Evolutionary conservation across 2,797 vertebrate genomes (phyloP), one percentile per base, ranked within the genome.

Genomic region (Euthynnus affinis): DNA sequence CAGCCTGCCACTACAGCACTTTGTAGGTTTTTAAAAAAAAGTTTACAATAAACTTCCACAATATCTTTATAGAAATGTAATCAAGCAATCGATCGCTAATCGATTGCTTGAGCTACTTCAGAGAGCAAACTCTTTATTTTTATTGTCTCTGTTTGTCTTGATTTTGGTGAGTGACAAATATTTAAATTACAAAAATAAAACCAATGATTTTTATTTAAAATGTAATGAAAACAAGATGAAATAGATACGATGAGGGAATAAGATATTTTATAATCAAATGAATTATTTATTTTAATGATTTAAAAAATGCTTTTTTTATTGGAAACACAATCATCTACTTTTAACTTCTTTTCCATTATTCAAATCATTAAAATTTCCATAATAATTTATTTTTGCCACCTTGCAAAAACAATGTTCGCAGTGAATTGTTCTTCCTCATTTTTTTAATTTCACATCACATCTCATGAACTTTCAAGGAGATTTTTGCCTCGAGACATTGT

Each of bases 401-500:
- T 25, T 48, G 32, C 20, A 29, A 3, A 32, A 32, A 32, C 6
- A 32, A 32, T 32, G 29, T 32, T 32, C 29, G 6, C 5, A 69
- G 49, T 37, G 37, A 78, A 29, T 53, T 8, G 9, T 65, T 59
- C 55, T 59, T 9, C 74, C 20, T 69, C 29, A 9, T 20, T 68
- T 74, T 74, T 75, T 61, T 72, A 20, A 72, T 89, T 83, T 70
- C 48, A 48, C 60, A 64, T 56, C n/a, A 79, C 32, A 65, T 82
- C 42, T 57, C 29, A 3, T 75, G 78, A 87, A 86, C 74, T 78
- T 75, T 86, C 14, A 74, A 71, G 75, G 70, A 78, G 73, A 46
- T n/a, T 71, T 78, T 51, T 27, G 63, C 80, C 72, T 0, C 2
- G 9, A 77, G 80, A 74, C 59, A 1, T 9, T 37, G 72, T 87